A percentile compares a stretch with the other conserved stretches of the same genome.
Evolutionary conservation across 2,797 vertebrate species (phyloP).

Genomic region (Aulostomus chinensis): DNA sequence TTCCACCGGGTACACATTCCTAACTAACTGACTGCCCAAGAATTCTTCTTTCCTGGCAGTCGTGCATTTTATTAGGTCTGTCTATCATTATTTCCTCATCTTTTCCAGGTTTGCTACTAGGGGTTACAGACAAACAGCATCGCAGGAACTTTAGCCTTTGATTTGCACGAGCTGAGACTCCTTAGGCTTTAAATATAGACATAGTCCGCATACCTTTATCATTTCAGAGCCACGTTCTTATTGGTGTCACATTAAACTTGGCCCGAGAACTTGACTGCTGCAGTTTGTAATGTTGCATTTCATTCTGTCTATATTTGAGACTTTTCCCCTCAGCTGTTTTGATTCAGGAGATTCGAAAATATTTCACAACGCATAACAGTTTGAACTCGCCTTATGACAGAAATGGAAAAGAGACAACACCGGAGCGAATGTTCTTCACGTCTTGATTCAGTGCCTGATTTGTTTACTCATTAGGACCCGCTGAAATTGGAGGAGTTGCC

Average conservation of each 20-base stretch:
- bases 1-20: conserved; percentile 61
- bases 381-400: background rate
- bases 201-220: conserved; percentile 71
- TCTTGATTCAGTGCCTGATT: too few relatives aligned
- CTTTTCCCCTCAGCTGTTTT: background rate
- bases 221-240: conserved; percentile 65
- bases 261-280: conserved; percentile 15
- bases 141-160: conserved; percentile 53
- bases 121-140: conserved; percentile 45
- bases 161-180: conserved; percentile 54
- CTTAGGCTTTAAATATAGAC: conserved; percentile 77
- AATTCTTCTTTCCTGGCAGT: conserved; percentile 65
- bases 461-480: too few relatives aligned
- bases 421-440: too few relatives aligned
- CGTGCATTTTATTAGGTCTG: conserved; percentile 60
- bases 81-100: conserved; percentile 68
- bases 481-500: too few relatives aligned
- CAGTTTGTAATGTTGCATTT: conserved; percentile 14
- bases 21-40: conserved; percentile 52
- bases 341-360: background rate
- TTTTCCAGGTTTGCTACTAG: conserved; percentile 48
- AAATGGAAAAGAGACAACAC: background rate
- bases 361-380: background rate
- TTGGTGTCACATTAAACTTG: conserved; percentile 72
- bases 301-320: background rate